Percentiles rank a stretch among this genome's conserved stretches.
Conservation (phyloP, 2,797 vertebrate genomes). For the Neoniphon sammara region DNA sequence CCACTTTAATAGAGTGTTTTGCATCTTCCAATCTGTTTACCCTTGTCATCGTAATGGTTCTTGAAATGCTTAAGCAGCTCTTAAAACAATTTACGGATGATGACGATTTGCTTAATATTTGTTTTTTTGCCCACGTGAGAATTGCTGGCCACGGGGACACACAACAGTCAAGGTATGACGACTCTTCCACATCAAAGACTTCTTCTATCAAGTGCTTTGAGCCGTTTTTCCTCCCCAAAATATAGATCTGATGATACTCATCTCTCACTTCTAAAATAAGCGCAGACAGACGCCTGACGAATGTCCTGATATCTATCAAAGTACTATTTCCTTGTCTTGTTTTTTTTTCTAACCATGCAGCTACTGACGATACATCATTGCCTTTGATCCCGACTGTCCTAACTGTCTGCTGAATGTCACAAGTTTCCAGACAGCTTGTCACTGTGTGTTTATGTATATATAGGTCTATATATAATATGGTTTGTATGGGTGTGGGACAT, state of each 20-base stretch:
- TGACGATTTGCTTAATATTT: slow-evolving; percentile 70
- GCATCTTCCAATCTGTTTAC: slow-evolving; percentile 80
- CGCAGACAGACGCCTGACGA: slow-evolving; percentile 77
- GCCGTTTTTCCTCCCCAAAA: slow-evolving; percentile 65
- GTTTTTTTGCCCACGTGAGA: slow-evolving; percentile 35
- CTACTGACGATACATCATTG: slow-evolving; percentile 74
- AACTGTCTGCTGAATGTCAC: slow-evolving; percentile 70
- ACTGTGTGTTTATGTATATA: slow-evolving; percentile 34
- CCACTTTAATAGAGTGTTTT: slow-evolving; percentile 79
- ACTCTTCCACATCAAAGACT: slow-evolving; percentile 58
- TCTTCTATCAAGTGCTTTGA: slow-evolving; percentile 65
- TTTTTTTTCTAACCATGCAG: slow-evolving; percentile 60
- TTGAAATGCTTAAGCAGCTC: slow-evolving; percentile 71
- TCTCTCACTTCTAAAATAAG: slow-evolving; percentile 79
- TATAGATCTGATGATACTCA: slow-evolving; percentile 77
- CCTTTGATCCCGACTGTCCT: slow-evolving; percentile 72
- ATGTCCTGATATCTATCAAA: slow-evolving; percentile 78
- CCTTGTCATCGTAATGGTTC: slow-evolving; percentile 73
- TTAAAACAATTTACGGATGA: slow-evolving; percentile 63
- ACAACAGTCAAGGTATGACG: slow-evolving; percentile 26
- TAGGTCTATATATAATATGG: slow-evolving; percentile 5
- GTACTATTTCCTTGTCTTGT: slow-evolving; percentile 72
- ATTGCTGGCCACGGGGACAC: neutral
- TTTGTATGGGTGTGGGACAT: neutral
- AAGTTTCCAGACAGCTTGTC: slow-evolving; percentile 58